A percentile compares a stretch with the other conserved stretches of the same genome.
phyloP scores from a whole-genome alignment of 2,797 vertebrate species.

The Botia almorhae region DNA sequence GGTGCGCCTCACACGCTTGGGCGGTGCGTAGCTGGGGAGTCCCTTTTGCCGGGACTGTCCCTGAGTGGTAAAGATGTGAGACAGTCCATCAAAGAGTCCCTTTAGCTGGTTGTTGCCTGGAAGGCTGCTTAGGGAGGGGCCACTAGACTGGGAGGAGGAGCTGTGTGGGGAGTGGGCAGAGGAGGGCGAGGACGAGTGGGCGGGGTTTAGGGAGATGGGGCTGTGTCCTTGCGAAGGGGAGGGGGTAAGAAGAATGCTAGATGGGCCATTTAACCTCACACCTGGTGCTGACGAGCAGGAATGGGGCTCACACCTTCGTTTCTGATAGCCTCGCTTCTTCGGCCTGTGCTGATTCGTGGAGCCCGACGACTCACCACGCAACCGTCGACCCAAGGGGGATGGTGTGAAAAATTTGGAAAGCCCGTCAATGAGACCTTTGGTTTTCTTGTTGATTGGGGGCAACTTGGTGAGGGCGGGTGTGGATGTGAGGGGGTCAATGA shows the following conservation, averaged over 20 bases:
- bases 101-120: conserved; percentile 93
- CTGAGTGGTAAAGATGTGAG: conserved; percentile 94
- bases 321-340: conserved; percentile 88
- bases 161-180: conserved; percentile 90
- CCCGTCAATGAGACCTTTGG: conserved; percentile 99
- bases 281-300: conserved; percentile 77
- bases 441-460: conserved; percentile 96
- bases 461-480: conserved; percentile 69
- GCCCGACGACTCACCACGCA: conserved; percentile 88
- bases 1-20: conserved; percentile 82
- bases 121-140: conserved; percentile 87
- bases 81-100: conserved; percentile 97
- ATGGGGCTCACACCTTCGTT: conserved; percentile 84
- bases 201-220: conserved; percentile 75
- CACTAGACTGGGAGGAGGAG: conserved; percentile 93
- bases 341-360: conserved; percentile 87
- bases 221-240: conserved; percentile 69
- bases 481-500: conserved; percentile 74
- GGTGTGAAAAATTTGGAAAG: conserved; percentile 99
- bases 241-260: conserved; percentile 79
- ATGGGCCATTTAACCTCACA: conserved; percentile 83
- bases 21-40: conserved; percentile 86
- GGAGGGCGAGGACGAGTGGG: conserved; percentile 78
- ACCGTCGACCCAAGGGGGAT: conserved; percentile 96
- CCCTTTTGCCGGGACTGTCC: conserved; percentile 93